phyloP scores from a whole-genome alignment of 2,888 invertebrate genomes.

The Podotricha telesiphe region DNA sequence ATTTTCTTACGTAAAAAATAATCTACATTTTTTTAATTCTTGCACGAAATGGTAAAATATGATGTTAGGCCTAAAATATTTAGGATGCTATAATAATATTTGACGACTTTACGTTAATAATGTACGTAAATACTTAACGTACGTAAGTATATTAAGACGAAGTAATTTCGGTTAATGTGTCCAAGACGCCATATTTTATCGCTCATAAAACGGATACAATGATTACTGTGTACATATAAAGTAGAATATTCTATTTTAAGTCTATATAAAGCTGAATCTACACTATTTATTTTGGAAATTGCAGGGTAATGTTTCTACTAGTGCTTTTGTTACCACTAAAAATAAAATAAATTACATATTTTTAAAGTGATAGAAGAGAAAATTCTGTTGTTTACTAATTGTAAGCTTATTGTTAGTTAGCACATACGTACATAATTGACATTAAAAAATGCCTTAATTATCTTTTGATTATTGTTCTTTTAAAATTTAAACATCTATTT shows the following conservation, averaged over 20 bases:
- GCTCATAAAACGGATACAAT: slow-evolving; percentile 15
- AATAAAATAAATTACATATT: no score
- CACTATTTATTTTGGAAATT: no score
- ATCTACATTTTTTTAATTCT: not conserved
- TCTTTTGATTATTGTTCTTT: no score
- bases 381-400: no score
- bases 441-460: no score
- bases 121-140: not conserved
- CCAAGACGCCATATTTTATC: slow-evolving; percentile 18
- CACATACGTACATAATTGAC: no score
- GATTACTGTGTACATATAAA: slow-evolving; percentile 15
- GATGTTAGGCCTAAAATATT: not conserved
- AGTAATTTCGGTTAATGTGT: slow-evolving; percentile 3
- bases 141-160: slow-evolving; percentile 3
- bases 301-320: no score
- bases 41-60: not conserved
- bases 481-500: no score
- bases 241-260: not conserved
- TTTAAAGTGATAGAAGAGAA: no score
- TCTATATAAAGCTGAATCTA: not conserved
- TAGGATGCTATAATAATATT: slow-evolving; percentile 10
- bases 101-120: slow-evolving; percentile 2
- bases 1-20: slow-evolving; percentile 22
- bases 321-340: no score
- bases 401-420: no score